Base-by-base conservation (phyloP, 2,797 vertebrate species). In the Austrolebias charrua region DNA sequence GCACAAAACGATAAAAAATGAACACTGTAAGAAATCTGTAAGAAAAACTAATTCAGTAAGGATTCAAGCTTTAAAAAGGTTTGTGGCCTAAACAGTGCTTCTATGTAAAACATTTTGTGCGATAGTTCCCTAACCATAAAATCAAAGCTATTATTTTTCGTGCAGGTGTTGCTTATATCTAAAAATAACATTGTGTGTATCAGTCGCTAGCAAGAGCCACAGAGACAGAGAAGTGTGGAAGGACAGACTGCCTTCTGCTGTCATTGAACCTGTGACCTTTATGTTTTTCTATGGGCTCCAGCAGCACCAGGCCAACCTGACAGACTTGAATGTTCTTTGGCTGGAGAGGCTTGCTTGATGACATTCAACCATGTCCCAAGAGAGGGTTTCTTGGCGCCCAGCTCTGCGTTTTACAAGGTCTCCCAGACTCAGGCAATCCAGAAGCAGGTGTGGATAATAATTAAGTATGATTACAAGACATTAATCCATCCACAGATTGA, bases 401-500 rank as follows among this genome's bases (percentile, higher is more conserved):
- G 55, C 71, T 78, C 71, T 46, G 63, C 68, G 3, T 79, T 86
- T 81, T 75, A 83, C 83, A 89, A 81, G 77, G 78, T 85, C 84
- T 74, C 80, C 3, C 56, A 53, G 71, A 83, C 79, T 80, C 67
- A 55, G 66, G 68, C 78, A 65, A 77, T 69, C 69, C 76, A 53
- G 73, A 55, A 79, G 84, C 88, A 90, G 88, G 83, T 89, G 88
- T 83, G 80, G 78, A 70, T 83, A 75, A 88, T 90, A 87, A 90
- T 89, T 85, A 86, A 83, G 71, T 68, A 71, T 86, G 85, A 90
- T 87, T 86, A 86, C 74, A 42, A 78, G 88, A 87, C 89, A 83
- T 82, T 84, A 86, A 89, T 89, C 86, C 80, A 81, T 83, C 82
- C 57, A 66, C 28, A 55, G 69, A 81, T 66, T 71, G 86, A 85